Percentiles rank a stretch among this genome's conserved stretches.
Conservation (phyloP, 2,888 invertebrate genomes). For the Petrolisthes cinctipes region DNA sequence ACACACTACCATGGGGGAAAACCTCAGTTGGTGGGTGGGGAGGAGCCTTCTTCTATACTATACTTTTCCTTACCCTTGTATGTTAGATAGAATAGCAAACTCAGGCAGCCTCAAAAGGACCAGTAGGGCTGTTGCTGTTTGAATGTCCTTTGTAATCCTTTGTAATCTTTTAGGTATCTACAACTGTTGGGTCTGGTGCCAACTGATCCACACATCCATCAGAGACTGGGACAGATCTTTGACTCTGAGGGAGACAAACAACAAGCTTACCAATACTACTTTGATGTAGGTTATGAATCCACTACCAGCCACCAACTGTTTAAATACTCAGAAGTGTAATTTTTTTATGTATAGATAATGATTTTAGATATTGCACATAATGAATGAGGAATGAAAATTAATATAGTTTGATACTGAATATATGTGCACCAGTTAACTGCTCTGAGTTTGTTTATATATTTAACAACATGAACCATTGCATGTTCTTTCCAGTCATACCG, state of each 20-base stretch:
- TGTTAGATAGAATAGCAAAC: too few relatives aligned
- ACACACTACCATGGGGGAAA: too few relatives aligned
- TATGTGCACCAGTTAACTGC: neutral
- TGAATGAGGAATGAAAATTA: neutral
- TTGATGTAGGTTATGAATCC: conserved; percentile 75
- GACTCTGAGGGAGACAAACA: conserved; percentile 91
- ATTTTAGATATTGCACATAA: neutral
- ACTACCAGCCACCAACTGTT: neutral
- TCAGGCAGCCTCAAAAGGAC: too few relatives aligned
- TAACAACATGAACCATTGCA: too few relatives aligned
- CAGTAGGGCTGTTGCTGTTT: too few relatives aligned
- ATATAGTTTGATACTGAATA: neutral
- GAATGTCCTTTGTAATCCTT: too few relatives aligned
- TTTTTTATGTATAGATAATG: neutral
- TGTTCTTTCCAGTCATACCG: conserved; percentile 75
- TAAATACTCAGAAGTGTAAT: neutral
- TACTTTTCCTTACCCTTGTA: too few relatives aligned
- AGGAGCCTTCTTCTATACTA: too few relatives aligned
- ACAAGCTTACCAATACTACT: conserved; percentile 86
- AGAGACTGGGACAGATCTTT: conserved; percentile 90
- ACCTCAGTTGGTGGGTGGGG: too few relatives aligned
- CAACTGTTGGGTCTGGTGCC: conserved; percentile 86
- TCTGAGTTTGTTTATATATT: too few relatives aligned
- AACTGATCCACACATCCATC: conserved; percentile 89
- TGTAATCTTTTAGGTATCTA: conserved; percentile 73